Evolutionary conservation across 1,140 invertebrate species (phyloP).

Genomic region (Vanessa atalanta): DNA sequence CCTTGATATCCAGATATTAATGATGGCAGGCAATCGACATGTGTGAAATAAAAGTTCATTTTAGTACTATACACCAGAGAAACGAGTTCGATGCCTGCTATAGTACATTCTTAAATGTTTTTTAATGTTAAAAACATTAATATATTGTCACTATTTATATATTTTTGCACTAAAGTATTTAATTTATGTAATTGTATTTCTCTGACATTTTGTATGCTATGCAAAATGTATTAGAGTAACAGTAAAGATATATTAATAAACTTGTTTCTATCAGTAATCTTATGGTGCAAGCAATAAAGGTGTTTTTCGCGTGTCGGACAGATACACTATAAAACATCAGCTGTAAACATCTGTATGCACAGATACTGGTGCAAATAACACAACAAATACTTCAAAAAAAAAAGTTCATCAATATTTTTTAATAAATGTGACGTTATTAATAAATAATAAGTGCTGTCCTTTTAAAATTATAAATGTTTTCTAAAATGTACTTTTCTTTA

Average conservation of each 20-base stretch:
- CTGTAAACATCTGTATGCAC: neutral
- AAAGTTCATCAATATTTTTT: neutral
- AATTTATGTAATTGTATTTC: constrained; percentile 4
- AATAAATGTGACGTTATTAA: neutral
- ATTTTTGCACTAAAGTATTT: constrained; percentile 6
- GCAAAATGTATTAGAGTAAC: constrained; percentile 18
- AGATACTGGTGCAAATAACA: neutral
- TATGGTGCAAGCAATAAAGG: neutral
- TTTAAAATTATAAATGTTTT: neutral
- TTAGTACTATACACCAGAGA: too few species aligned
- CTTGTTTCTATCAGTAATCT: constrained; percentile 1
- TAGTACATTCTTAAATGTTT: too few species aligned
- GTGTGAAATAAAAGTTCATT: too few species aligned
- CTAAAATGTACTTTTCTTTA: neutral
- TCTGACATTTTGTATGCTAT: constrained; percentile 20
- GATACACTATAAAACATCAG: neutral
- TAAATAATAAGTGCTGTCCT: neutral
- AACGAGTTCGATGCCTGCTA: too few species aligned
- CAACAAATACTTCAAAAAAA: neutral
- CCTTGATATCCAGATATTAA: too few species aligned
- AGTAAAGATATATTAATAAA: neutral
- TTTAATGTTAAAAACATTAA: too few species aligned
- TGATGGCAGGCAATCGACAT: too few species aligned
- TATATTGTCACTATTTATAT: constrained; percentile 7
- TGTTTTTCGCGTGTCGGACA: neutral